Base-by-base conservation (phyloP, 2,797 vertebrate species). In the Rhinogobio ventralis region DNA sequence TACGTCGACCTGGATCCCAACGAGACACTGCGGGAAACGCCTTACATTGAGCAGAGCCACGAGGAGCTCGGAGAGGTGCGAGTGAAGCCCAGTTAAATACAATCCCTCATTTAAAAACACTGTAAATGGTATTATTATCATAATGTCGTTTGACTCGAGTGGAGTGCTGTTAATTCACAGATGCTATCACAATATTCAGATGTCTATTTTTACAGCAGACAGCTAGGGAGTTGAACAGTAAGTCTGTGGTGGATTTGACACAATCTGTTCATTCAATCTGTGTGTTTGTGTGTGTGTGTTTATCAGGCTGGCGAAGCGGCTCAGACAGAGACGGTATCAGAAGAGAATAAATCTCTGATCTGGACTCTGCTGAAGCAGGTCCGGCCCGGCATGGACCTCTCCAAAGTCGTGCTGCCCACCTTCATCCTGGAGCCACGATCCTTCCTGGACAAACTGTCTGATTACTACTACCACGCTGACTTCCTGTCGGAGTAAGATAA, bases 391-490 rank as follows among this genome's bases (percentile, higher is more conserved):
- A 99, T 99, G 98, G 98, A 99, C 85, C 95, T 99, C 73, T 99
- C 98, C 89, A 98, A 99, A 90, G 98, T 99, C 88, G 98, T 99
- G 49, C 93, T 99, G 87, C 98, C 98, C 85, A 99, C 98, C 0
- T 99, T 99, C 93, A 99, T 99, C 91, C 95, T 99, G 93, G 98
- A 99, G 89, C 98, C 97, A 0, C 94, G 98, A 62, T 99, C 98
- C 86, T 99, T 99, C 89, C 91, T 99, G 92, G 98, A 99, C 94
- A 99, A 99, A 92, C 96, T 99, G 17, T 99, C 98, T 2, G 98
- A 99, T 93, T 99, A 99, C 91, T 99, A 99, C 91, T 99, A 97
- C 92, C 98, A 99, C 49, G 98, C 98, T 67, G 97, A 99, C 93
- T 98, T 99, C 91, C 92, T 99, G 11, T 99, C 98, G 1, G 97